These are phyloP conservation scores for Cettia cetti DNA, from an alignment of 2,113 vertebrate genomes.

Conservation along the genomic window DNA sequence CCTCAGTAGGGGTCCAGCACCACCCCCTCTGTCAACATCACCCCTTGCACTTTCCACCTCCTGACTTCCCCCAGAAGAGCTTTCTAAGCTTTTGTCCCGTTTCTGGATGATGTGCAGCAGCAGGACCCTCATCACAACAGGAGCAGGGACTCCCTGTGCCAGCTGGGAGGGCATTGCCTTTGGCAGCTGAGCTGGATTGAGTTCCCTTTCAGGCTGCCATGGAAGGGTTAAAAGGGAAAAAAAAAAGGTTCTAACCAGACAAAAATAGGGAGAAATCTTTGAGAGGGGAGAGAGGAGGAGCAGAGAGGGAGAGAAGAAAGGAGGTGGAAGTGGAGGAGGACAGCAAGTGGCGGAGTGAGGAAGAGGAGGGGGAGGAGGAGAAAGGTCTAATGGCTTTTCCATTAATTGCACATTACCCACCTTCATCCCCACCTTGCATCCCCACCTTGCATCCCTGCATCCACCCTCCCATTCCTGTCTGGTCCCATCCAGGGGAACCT, in stretches of 20 bases:
- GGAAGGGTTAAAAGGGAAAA: slow-evolving; percentile 58
- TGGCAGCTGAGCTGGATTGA: background rate
- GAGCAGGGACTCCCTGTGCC: background rate
- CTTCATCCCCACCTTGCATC: slow-evolving; percentile 44
- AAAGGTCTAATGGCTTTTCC: slow-evolving; percentile 73
- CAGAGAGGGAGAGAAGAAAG: slow-evolving; percentile 57
- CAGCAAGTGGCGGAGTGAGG: slow-evolving; percentile 54
- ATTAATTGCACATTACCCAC: slow-evolving; percentile 75
- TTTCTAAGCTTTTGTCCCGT: background rate
- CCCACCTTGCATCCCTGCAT: slow-evolving; percentile 4
- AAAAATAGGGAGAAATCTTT: slow-evolving; percentile 66
- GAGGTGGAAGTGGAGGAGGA: slow-evolving; percentile 63
- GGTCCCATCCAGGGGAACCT: background rate
- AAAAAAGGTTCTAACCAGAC: slow-evolving; percentile 45
- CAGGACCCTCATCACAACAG: rapidly evolving
- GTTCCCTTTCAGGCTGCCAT: background rate
- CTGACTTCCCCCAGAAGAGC: background rate
- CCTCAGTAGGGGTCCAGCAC: background rate
- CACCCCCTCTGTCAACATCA: background rate
- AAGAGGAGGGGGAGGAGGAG: slow-evolving; percentile 62
- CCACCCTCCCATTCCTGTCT: background rate
- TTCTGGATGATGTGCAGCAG: background rate
- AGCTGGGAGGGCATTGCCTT: background rate
- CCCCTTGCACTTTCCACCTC: background rate
- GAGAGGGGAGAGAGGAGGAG: slow-evolving; percentile 56